Percentiles rank a stretch among this genome's conserved stretches.
Conservation (phyloP, 2,113 vertebrate genomes). For the Tautogolabrus adspersus region DNA sequence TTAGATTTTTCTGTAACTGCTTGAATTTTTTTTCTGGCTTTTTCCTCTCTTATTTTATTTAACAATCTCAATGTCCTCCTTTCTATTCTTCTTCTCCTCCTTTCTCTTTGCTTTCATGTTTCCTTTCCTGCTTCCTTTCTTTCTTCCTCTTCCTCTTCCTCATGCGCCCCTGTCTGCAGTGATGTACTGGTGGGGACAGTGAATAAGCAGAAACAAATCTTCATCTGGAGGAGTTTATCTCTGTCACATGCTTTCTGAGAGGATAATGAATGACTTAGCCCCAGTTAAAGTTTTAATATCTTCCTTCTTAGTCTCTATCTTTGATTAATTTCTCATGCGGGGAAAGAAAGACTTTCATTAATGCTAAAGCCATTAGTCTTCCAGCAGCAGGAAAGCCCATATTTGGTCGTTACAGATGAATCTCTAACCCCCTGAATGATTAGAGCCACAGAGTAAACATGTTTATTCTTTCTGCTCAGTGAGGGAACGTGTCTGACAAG, state of each 20-base stretch:
- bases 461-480: conserved; percentile 57
- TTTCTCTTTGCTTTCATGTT: neutral
- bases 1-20: neutral
- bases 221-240: conserved; percentile 73
- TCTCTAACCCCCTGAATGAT: conserved; percentile 69
- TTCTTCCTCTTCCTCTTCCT: neutral
- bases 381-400: conserved; percentile 75
- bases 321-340: conserved; percentile 84
- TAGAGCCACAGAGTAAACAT: conserved; percentile 73
- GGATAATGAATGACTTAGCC: conserved; percentile 77
- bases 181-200: conserved; percentile 45
- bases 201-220: conserved; percentile 61
- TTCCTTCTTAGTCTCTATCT: conserved; percentile 75
- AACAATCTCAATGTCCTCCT: neutral
- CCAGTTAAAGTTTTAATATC: conserved; percentile 86
- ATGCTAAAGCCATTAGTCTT: conserved; percentile 84
- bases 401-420: conserved; percentile 77
- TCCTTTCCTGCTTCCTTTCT: neutral
- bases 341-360: conserved; percentile 85
- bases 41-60: neutral
- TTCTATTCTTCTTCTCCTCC: neutral
- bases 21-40: too few species aligned
- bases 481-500: conserved; percentile 29
- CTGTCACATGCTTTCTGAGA: conserved; percentile 72
- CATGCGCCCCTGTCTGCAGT: neutral